These are phyloP conservation scores for Spilarctia lutea DNA, from an alignment of 2,888 invertebrate genomes.

Conservation along the genomic window DNA sequence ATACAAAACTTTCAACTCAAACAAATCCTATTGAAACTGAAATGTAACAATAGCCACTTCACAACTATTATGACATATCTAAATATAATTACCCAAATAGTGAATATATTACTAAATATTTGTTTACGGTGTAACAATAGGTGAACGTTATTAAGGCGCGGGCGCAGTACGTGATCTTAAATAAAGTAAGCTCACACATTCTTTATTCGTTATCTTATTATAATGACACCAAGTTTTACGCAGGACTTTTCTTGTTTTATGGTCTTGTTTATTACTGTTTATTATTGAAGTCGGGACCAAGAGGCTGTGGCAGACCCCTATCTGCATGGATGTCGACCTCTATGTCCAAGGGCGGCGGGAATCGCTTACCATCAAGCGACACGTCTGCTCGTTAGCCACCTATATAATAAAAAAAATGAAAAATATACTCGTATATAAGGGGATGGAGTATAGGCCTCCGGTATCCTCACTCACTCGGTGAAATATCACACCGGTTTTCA, in stretches of 20 bases:
- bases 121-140: constrained; percentile 39
- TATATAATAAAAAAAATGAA: too few species aligned
- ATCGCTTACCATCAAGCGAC: too few species aligned
- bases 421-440: too few species aligned
- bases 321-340: too few species aligned
- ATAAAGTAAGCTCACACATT: constrained; percentile 70
- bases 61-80: constrained; percentile 2
- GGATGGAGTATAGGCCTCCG: too few species aligned
- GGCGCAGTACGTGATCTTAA: constrained; percentile 74
- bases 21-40: not conserved
- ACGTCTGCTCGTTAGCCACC: too few species aligned
- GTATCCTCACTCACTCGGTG: too few species aligned
- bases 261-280: not conserved
- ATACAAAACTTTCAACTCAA: too few species aligned
- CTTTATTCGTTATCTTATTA: constrained; percentile 64
- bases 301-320: too few species aligned
- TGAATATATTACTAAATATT: constrained; percentile 23
- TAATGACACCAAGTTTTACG: constrained; percentile 50
- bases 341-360: too few species aligned
- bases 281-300: too few species aligned
- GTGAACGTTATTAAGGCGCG: constrained; percentile 44
- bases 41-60: not conserved
- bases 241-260: constrained; percentile 9
- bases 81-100: constrained; percentile 14
- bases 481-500: too few species aligned